phyloP scores from a whole-genome alignment of 2,888 invertebrate genomes.

The Acleris laterana region DNA sequence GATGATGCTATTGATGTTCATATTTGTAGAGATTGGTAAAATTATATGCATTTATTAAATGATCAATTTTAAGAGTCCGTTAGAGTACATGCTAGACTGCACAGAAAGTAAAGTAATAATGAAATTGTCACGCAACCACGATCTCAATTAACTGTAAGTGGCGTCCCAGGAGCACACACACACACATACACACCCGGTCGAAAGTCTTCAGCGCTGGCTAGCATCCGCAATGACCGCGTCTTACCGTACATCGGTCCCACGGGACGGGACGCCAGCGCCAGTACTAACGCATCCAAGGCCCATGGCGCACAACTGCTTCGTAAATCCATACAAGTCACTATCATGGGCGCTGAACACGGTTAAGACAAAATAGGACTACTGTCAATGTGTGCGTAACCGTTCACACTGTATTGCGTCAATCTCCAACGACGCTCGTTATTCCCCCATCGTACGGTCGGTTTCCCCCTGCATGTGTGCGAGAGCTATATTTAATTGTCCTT shows the following conservation, averaged over 20 bases:
- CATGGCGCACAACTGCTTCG: no score
- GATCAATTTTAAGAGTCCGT: no score
- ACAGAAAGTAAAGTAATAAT: slow-evolving; percentile 39
- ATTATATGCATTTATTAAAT: no score
- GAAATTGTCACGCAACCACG: slow-evolving; percentile 47
- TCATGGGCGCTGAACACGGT: no score
- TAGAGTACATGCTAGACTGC: background rate
- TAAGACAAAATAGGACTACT: slow-evolving; percentile 70
- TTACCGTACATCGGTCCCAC: slow-evolving; percentile 72
- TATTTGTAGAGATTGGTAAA: no score
- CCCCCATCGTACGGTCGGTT: slow-evolving; percentile 69
- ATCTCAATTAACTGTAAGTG: slow-evolving; percentile 57
- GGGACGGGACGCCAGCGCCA: slow-evolving; percentile 59
- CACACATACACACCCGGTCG: slow-evolving; percentile 53
- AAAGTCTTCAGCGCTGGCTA: slow-evolving; percentile 63
- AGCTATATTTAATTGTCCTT: slow-evolving; percentile 78
- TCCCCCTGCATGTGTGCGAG: slow-evolving; percentile 62
- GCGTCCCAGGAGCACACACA: slow-evolving; percentile 59
- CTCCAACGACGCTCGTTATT: slow-evolving; percentile 69
- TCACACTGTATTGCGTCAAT: slow-evolving; percentile 76
- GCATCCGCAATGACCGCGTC: slow-evolving; percentile 72
- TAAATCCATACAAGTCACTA: no score
- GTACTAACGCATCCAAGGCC: slow-evolving; percentile 54
- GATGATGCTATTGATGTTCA: no score
- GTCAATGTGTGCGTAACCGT: slow-evolving; percentile 66